phyloP scores from a whole-genome alignment of 2,888 invertebrate species.

The Scaptomyza tumidula region DNA sequence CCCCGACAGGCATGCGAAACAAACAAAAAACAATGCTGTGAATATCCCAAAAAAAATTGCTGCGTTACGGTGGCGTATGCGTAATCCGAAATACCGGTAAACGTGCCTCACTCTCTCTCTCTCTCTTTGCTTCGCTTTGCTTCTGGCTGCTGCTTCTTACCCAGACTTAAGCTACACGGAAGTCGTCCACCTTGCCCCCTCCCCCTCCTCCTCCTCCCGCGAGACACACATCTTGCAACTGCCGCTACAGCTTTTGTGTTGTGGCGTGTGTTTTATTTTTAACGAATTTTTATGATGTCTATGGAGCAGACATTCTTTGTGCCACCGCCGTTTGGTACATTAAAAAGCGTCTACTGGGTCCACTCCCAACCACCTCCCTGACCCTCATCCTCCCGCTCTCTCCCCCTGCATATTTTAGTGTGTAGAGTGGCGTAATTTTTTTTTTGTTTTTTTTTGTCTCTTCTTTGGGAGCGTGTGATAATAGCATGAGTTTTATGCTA shows the following conservation, averaged over 20 bases:
- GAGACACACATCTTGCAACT: background rate
- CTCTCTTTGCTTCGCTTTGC: background rate
- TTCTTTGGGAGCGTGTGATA: constrained; percentile 48
- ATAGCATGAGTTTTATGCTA: constrained; percentile 77
- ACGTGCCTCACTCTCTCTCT: constrained; percentile 29
- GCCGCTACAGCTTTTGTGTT: constrained; percentile 58
- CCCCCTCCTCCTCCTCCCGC: background rate
- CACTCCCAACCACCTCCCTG: constrained; percentile 16
- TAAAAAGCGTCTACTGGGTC: constrained; percentile 76
- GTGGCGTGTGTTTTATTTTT: constrained; percentile 66
- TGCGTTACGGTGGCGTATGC: constrained; percentile 72
- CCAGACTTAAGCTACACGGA: constrained; percentile 70
- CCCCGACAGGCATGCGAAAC: constrained; percentile 19
- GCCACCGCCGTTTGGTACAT: constrained; percentile 71
- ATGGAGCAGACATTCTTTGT: constrained; percentile 76
- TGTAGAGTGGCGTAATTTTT: constrained; percentile 76
- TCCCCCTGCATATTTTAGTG: constrained; percentile 69
- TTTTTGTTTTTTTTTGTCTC: constrained; percentile 12
- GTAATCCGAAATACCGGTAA: constrained; percentile 78
- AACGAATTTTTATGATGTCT: constrained; percentile 81
- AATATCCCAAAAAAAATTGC: constrained; percentile 40
- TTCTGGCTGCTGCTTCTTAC: background rate
- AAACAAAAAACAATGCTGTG: constrained; percentile 55
- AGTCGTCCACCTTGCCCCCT: constrained; percentile 40
- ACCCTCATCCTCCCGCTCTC: background rate